Percentiles rank a stretch among this genome's conserved stretches.
These are phyloP conservation scores for Sabatieria punctata DNA, from an alignment of 2,888 invertebrate genomes.

Conservation along the genomic window DNA sequence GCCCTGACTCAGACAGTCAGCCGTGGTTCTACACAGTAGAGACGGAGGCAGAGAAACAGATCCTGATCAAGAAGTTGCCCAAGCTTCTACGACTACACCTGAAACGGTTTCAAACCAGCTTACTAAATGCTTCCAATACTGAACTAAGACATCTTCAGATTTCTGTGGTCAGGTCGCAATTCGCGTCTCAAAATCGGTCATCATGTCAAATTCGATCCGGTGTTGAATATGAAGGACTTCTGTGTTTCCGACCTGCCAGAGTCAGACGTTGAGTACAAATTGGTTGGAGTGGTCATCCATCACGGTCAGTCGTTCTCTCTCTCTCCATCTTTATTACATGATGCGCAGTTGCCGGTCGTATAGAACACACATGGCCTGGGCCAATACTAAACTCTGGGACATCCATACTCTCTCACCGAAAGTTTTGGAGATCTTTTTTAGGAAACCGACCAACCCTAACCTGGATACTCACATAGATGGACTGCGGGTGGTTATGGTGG, in stretches of 20 bases:
- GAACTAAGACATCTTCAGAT: too few relatives aligned
- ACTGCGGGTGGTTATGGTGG: too few relatives aligned
- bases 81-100: constrained; percentile 31
- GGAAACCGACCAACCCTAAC: too few relatives aligned
- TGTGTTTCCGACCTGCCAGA: constrained; percentile 2
- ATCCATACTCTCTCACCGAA: too few relatives aligned
- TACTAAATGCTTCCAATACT: too few relatives aligned
- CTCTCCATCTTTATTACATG: too few relatives aligned
- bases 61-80: constrained; percentile 27
- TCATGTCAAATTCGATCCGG: constrained; percentile 29
- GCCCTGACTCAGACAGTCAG: not conserved
- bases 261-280: constrained; percentile 16
- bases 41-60: constrained; percentile 9
- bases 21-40: too few relatives aligned
- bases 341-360: too few relatives aligned
- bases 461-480: too few relatives aligned
- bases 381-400: too few relatives aligned
- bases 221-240: constrained; percentile 26
- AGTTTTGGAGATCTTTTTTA: too few relatives aligned
- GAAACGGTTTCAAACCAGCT: constrained; percentile 22
- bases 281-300: constrained; percentile 32
- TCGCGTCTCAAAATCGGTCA: constrained; percentile 22
- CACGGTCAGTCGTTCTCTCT: constrained; percentile 31
- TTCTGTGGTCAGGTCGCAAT: constrained; percentile 10
- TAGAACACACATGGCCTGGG: too few relatives aligned